Conservation (phyloP, 1,140 invertebrate species). For the Aphelinus certus region DNA sequence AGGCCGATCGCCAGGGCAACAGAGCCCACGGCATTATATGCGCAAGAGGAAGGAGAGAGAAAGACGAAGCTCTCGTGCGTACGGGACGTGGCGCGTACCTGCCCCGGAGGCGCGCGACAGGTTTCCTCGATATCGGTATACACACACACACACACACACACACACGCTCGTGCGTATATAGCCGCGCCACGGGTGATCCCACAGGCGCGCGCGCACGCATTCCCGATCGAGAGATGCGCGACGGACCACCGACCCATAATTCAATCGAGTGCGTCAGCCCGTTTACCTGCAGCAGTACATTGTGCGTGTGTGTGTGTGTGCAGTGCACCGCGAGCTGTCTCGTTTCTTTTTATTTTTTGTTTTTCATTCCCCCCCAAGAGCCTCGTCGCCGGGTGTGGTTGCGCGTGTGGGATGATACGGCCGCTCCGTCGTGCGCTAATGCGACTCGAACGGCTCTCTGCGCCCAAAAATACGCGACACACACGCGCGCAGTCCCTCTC, state of each 20-base stretch:
- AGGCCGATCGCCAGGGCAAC: no score
- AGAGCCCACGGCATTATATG: no score
- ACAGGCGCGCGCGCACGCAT: neutral
- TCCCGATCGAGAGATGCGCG: conserved; percentile 11
- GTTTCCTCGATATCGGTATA: conserved; percentile 32
- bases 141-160: neutral
- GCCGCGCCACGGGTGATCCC: conserved; percentile 30
- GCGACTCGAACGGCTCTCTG: neutral
- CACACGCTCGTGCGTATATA: neutral
- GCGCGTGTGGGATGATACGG: conserved; percentile 35
- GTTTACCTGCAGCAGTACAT: conserved; percentile 3
- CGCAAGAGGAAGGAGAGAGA: neutral
- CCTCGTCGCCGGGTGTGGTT: conserved; percentile 28
- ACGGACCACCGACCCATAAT: conserved; percentile 20
- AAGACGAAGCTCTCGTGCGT: neutral
- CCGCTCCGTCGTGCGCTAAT: conserved; percentile 15
- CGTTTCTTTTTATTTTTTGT: neutral
- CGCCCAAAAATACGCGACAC: conserved; percentile 28
- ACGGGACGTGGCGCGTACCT: conserved; percentile 1
- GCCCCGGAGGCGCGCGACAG: conserved; percentile 17
- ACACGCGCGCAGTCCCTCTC: neutral
- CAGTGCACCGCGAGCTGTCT: no score
- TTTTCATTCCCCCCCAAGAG: neutral
- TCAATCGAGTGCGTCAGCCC: conserved; percentile 33
- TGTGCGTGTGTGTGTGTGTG: no score